Percentiles rank a stretch among this genome's conserved stretches.
These are phyloP conservation scores for Carollia perspicillata DNA, from an alignment of 2,113 vertebrate species.

Conservation along the genomic window DNA sequence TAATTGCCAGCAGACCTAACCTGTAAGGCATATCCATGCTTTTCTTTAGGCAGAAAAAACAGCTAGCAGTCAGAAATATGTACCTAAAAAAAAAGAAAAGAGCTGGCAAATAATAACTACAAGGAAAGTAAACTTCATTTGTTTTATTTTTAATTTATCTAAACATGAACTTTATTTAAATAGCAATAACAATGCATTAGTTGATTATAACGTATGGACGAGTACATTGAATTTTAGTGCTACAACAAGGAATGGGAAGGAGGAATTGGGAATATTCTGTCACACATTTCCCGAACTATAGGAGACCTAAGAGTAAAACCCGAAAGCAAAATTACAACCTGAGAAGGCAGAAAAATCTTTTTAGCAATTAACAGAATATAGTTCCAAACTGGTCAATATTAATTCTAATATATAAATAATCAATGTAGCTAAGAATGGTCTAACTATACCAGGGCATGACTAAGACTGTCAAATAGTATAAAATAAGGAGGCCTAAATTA, in stretches of 20 bases:
- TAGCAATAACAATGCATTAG: neutral
- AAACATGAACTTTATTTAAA: neutral
- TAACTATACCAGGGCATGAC: neutral
- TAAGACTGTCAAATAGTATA: neutral
- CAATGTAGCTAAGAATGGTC: neutral
- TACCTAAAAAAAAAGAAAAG: neutral
- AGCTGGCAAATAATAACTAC: neutral
- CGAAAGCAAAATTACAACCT: neutral
- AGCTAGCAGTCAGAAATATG: neutral
- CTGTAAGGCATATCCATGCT: neutral
- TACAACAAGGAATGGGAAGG: neutral
- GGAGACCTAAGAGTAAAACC: neutral
- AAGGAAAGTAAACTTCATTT: neutral
- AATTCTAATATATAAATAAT: neutral
- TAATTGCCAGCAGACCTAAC: neutral
- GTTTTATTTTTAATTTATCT: neutral
- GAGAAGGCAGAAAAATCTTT: neutral
- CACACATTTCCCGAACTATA: neutral
- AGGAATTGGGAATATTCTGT: neutral
- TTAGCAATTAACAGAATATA: neutral
- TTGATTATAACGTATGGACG: neutral
- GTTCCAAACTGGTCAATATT: neutral
- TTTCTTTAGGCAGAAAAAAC: neutral
- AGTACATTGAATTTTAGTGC: neutral
- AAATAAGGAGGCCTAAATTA: neutral